Evolutionary conservation across 2,888 invertebrate species (phyloP).

Genomic region (Lycocerus yunnanus): DNA sequence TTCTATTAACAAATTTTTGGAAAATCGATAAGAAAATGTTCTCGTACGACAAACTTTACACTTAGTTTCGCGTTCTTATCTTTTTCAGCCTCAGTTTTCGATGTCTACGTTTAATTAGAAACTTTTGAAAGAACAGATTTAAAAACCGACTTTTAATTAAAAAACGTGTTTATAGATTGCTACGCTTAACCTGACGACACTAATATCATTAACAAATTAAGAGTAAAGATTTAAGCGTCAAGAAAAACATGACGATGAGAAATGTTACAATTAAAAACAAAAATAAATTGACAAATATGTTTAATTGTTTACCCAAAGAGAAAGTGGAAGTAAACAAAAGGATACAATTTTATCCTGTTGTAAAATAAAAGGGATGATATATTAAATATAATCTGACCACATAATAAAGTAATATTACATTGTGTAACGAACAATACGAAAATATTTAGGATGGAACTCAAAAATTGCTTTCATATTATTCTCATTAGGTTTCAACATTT

Average conservation of each 20-base stretch:
- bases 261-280: background rate
- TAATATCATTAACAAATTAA: background rate
- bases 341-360: background rate
- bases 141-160: background rate
- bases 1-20: background rate
- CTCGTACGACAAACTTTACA: background rate
- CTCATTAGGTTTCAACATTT: background rate
- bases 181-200: background rate
- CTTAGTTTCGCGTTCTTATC: background rate
- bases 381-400: background rate
- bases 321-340: background rate
- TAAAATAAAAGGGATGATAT: background rate
- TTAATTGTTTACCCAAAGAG: background rate
- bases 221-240: background rate
- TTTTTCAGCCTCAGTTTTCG: background rate
- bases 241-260: background rate
- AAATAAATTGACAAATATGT: background rate
- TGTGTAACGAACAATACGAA: background rate
- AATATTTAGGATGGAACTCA: background rate
- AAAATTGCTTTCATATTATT: background rate
- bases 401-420: background rate
- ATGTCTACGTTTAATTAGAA: background rate
- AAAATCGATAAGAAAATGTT: background rate
- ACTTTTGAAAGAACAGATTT: background rate
- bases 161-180: background rate